Conservation (phyloP, 2,797 vertebrate genomes). For the Paedocypris micromegethes region DNA sequence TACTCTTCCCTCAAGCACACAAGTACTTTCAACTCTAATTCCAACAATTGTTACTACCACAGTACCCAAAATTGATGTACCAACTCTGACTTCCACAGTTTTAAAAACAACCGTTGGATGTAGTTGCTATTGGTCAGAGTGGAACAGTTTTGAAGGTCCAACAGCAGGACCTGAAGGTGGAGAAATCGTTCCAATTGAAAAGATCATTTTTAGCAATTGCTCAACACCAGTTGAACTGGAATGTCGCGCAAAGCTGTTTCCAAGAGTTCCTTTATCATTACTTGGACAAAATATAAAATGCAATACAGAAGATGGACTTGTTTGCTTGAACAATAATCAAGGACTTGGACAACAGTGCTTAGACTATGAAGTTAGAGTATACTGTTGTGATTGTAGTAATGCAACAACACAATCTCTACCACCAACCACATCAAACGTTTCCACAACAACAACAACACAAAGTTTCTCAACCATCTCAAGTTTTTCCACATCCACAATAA, state of each 20-base stretch:
- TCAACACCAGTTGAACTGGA: neutral
- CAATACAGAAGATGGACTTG: neutral
- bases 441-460: too few species aligned
- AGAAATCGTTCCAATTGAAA: slow-evolving; percentile 27
- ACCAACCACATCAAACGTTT: too few species aligned
- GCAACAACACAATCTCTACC: neutral
- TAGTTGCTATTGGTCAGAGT: slow-evolving; percentile 15
- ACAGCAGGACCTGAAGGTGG: slow-evolving; percentile 17
- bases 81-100: too few species aligned
- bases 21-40: too few species aligned
- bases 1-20: too few species aligned
- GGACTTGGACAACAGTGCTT: slow-evolving; percentile 8
- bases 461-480: too few species aligned
- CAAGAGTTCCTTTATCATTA: slow-evolving; percentile 1
- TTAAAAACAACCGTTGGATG: neutral
- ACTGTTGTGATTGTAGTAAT: slow-evolving; percentile 20
- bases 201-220: slow-evolving; percentile 22
- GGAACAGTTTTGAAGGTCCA: slow-evolving; percentile 30
- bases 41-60: too few species aligned
- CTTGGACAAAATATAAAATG: slow-evolving; percentile 19
- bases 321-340: slow-evolving; percentile 27
- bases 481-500: too few species aligned
- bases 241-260: slow-evolving; percentile 28
- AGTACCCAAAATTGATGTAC: too few species aligned
- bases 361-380: slow-evolving; percentile 27